Evolutionary conservation across 2,888 invertebrate genomes (phyloP).

Genomic region (Macropis europaea): DNA sequence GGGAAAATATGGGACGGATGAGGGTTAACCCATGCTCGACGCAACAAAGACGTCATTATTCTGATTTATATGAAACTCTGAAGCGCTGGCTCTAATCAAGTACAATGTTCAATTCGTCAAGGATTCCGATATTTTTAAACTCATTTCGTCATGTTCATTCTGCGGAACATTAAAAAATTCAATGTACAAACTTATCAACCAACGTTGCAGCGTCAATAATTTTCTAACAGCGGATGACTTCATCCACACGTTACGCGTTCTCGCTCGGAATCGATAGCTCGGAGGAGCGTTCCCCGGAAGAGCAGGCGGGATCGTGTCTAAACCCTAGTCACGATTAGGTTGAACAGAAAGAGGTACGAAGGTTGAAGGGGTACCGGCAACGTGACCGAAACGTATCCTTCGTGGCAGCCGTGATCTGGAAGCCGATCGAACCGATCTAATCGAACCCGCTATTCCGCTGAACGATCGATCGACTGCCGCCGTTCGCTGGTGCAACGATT

Average conservation of each 20-base stretch:
- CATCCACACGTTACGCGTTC: slow-evolving; percentile 35
- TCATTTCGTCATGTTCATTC: too few species aligned
- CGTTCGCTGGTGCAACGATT: slow-evolving; percentile 13
- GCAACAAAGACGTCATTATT: too few species aligned
- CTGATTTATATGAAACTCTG: too few species aligned
- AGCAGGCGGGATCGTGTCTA: slow-evolving; percentile 9
- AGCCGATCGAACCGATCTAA: slow-evolving; percentile 41
- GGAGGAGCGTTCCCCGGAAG: slow-evolving; percentile 13
- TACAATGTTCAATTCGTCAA: too few species aligned
- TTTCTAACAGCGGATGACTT: slow-evolving; percentile 37
- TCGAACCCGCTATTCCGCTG: slow-evolving; percentile 31
- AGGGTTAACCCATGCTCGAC: too few species aligned
- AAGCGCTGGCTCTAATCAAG: too few species aligned
- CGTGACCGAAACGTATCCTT: slow-evolving; percentile 40
- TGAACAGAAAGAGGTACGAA: neutral
- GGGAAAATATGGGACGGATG: too few species aligned
- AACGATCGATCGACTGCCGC: neutral
- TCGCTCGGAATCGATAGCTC: slow-evolving; percentile 23
- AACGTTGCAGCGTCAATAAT: slow-evolving; percentile 8
- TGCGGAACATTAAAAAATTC: too few species aligned
- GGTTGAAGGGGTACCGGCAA: slow-evolving; percentile 9
- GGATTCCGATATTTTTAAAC: too few species aligned
- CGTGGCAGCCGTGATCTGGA: slow-evolving; percentile 25
- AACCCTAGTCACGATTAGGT: slow-evolving; percentile 17
- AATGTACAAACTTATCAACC: neutral